phyloP scores from a whole-genome alignment of 2,888 invertebrate species.

The Myopa tessellatipennis region DNA sequence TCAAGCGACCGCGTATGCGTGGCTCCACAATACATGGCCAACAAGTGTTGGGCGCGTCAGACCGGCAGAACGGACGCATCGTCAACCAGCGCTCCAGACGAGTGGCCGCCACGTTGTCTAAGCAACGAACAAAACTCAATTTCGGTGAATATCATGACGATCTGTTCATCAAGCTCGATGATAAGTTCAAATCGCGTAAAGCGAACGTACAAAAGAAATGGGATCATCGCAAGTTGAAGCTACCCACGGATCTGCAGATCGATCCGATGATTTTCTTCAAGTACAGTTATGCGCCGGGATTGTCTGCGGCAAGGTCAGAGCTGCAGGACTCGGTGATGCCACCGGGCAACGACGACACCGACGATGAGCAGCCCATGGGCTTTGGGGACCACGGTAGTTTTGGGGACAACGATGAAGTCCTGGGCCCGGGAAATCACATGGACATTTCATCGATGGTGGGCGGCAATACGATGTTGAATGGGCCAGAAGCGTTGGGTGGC shows the following conservation, averaged over 20 bases:
- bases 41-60: constrained; percentile 10
- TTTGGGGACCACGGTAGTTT: constrained; percentile 52
- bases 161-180: constrained; percentile 57
- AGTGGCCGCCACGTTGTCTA: constrained; percentile 43
- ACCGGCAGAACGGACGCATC: constrained; percentile 24
- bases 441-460: constrained; percentile 30
- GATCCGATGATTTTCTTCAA: constrained; percentile 57
- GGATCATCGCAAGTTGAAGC: constrained; percentile 65
- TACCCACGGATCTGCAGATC: constrained; percentile 63
- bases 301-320: constrained; percentile 51
- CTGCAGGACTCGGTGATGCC: constrained; percentile 33
- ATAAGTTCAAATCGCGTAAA: constrained; percentile 59
- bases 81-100: constrained; percentile 47
- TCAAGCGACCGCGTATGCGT: constrained; percentile 69
- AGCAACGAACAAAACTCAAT: constrained; percentile 55
- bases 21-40: constrained; percentile 48
- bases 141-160: constrained; percentile 60
- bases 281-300: constrained; percentile 60
- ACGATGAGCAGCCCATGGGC: constrained; percentile 46
- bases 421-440: constrained; percentile 38
- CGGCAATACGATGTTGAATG: constrained; percentile 58
- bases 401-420: constrained; percentile 49
- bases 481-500: constrained; percentile 61
- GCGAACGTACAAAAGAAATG: constrained; percentile 65
- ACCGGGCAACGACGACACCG: constrained; percentile 46